Evolutionary conservation across 2,797 vertebrate species (phyloP), one percentile per base, ranked within the genome.

Genomic region (Urophycis tenuis): DNA sequence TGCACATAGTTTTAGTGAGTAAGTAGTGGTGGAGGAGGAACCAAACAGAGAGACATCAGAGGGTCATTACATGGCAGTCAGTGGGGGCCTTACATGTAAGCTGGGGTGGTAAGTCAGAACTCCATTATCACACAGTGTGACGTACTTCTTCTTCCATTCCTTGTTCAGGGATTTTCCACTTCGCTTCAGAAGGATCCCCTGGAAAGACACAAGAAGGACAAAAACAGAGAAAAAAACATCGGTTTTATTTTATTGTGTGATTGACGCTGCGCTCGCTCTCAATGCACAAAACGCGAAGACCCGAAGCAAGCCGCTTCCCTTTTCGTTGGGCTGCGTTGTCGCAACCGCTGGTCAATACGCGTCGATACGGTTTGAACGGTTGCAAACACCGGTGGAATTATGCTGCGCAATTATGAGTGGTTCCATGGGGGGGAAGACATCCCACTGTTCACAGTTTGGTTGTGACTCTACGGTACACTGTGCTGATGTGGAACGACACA

Each of bases 71-170:
- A 17, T 34, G 32, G 29, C 10, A 75, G 73, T 74, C 80, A 80
- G 75, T 73, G 75, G 78, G 69, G 78, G 75, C 93, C 93, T 93
- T 79, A 94, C 93, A 75, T 94, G 93, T 91, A 94, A 91, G 86
- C 93, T 94, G 84, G 97, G 97, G 87, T 99, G 97, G 89, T 99
- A 98, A 85, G 97, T 99, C 78, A 99, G 94, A 78, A 98, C 91
- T 39, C 97, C 97, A 0, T 99, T 99, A 93, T 98, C 96, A 70
- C 97, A 98, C 80, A 99, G 91, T 0, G 97, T 99, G 85, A 99
- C 97, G 0, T 99, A 99, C 88, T 99, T 99, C 95, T 99, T 99
- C 90, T 99, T 99, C 97, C 97, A 99, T 83, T 99, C 97, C 90
- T 99, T 99, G 90, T 99, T 99, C 81, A 99, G 93, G 71, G 97